These are phyloP conservation scores for Pandemis heparana DNA, from an alignment of 2,888 invertebrate species.

Conservation along the genomic window DNA sequence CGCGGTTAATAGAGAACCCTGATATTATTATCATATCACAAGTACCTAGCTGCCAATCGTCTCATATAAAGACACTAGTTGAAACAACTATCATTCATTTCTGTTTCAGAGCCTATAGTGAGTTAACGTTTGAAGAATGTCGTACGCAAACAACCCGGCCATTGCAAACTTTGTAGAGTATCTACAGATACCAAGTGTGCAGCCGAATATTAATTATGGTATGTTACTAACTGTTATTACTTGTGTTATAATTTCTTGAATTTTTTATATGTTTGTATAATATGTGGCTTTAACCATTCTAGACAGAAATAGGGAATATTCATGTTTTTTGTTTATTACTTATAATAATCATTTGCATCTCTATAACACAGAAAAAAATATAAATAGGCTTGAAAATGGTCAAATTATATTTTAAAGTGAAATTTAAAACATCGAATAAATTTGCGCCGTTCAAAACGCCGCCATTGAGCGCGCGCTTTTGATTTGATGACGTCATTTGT, in stretches of 20 bases:
- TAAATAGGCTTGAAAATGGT: too few relatives aligned
- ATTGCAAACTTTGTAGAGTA: slow-evolving; percentile 91
- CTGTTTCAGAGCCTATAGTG: slow-evolving; percentile 25
- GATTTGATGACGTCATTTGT: too few relatives aligned
- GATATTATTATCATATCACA: slow-evolving; percentile 6
- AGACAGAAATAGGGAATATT: too few relatives aligned
- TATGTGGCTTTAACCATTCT: not conserved
- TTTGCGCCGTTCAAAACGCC: too few relatives aligned
- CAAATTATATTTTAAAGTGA: too few relatives aligned
- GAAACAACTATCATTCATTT: slow-evolving; percentile 29
- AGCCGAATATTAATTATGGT: slow-evolving; percentile 92
- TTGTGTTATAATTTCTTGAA: not conserved
- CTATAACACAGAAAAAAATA: too few relatives aligned
- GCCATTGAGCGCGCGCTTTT: too few relatives aligned
- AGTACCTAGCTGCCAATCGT: not conserved
- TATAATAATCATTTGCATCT: too few relatives aligned
- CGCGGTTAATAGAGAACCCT: not conserved
- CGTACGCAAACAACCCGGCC: slow-evolving; percentile 77
- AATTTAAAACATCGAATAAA: too few relatives aligned
- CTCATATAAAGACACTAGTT: slow-evolving; percentile 23
- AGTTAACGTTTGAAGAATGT: slow-evolving; percentile 55
- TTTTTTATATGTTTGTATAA: not conserved
- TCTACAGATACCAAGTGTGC: slow-evolving; percentile 90
- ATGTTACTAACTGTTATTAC: slow-evolving; percentile 52
- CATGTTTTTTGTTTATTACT: too few relatives aligned